Base-by-base conservation (phyloP, 2,113 vertebrate genomes). In the Sterna hirundo region DNA sequence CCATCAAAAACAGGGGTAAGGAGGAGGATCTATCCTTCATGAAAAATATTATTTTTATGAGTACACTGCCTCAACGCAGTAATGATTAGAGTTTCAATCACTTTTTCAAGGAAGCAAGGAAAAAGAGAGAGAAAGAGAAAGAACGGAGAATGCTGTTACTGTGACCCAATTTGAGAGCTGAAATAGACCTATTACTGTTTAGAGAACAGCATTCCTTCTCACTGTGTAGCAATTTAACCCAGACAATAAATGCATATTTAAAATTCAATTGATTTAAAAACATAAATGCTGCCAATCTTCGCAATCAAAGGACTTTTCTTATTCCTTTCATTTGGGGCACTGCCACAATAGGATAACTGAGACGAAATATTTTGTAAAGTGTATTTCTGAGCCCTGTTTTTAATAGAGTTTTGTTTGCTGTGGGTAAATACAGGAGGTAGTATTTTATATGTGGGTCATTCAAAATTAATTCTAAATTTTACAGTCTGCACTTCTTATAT, bases 201-300 rank as follows among this genome's bases (percentile, higher is more conserved):
- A 72, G 74, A 90, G 71, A 94, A 88, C 36, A 93, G 83, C 64
- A 77, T 75, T 85, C 64, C 82, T 84, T 88, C 86, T 87, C 60
- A 65, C 68, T 85, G 42, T 38, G 86, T 34, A 70, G 74, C 81
- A 83, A 49, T 90, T 88, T 66, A 94, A 95, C 51, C 19, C 87
- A 91, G 74, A 86, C 51, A 93, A 91, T 75, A 93, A 96, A 87
- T 66, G 70, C 42, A 62, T 90, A 94, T 85, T 94, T 91, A 84
- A 86, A 94, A 88, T 77, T 74, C 7, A 57, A 54, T 88, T 91
- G 49, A 78, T 93, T 93, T 61, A 58, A 83, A 94, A 92, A 34
- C 38, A 57, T 19, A 91, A 74, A 82, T 83, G 86, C 62, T 81
- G 79, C 75, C 75, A 91, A 21, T 82, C 92, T 86, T 79, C 55